Conservation (phyloP, 1,140 invertebrate species). For the Drosophila pandora region DNA sequence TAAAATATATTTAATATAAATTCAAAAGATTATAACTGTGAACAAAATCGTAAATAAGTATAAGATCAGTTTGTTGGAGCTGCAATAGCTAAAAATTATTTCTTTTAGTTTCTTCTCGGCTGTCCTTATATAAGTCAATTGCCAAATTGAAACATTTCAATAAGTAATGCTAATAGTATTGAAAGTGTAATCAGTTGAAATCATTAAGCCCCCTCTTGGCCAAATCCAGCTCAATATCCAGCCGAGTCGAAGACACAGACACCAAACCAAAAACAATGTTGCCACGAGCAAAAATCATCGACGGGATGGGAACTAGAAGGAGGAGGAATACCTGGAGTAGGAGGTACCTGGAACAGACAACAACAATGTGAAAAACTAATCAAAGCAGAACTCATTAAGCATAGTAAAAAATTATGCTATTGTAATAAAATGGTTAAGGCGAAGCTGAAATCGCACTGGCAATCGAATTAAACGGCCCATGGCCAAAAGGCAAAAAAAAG, state of each 20-base stretch:
- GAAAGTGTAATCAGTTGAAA: constrained; percentile 22
- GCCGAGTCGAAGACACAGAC: constrained; percentile 36
- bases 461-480: constrained; percentile 80
- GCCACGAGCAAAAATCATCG: constrained; percentile 38
- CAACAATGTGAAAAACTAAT: constrained; percentile 75
- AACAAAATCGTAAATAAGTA: not conserved
- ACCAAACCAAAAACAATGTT: constrained; percentile 64
- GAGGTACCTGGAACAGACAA: constrained; percentile 20
- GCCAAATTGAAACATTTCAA: constrained; percentile 71
- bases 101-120: constrained; percentile 1
- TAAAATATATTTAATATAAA: not conserved
- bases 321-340: constrained; percentile 2
- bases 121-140: constrained; percentile 52
- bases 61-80: no score
- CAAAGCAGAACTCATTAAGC: constrained; percentile 82
- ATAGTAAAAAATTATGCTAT: constrained; percentile 82
- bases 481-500: constrained; percentile 74
- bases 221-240: constrained; percentile 4
- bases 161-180: constrained; percentile 65
- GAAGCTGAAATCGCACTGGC: constrained; percentile 72
- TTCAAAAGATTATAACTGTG: not conserved
- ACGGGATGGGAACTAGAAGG: constrained; percentile 16
- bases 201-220: constrained; percentile 16
- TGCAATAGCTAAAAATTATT: not conserved
- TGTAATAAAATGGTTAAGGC: constrained; percentile 78